Evolutionary conservation across 2,113 vertebrate species (phyloP), one percentile per base, ranked within the genome.

Genomic region (Ranitomeya imitator): DNA sequence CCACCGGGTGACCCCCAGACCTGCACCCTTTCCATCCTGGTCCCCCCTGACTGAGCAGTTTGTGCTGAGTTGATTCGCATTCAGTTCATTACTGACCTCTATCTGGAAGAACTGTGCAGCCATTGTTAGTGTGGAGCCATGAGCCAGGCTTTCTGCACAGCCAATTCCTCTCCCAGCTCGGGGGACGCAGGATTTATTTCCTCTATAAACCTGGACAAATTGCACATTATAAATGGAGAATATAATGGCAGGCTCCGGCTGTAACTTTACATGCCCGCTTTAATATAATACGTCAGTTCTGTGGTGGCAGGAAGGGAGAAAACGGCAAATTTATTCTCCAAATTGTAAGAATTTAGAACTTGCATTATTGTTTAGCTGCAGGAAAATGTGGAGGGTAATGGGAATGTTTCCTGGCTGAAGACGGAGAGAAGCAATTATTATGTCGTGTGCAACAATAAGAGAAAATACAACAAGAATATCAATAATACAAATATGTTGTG

Each of bases 1-100:
- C 23, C 21, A 37, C 77, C 14, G 52, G 52, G 52, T 55, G 52
- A 23, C 77, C 45, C 15, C 21, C 6, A 9, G 9, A 16, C 51
- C 14, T 52, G n/a, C 15, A 67, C 71, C 45, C 37, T 45, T 74
- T 51, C 31, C 37, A 18, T 51, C 78, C 78, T 3, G 1, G n/a
- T 13, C 2, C 78, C 79, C 26, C 21, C 74, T 67, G 76, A 79
- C 61, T 86, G 77, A 87, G 77, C 61, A 59, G 85, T 57, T 65
- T 76, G 71, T 67, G n/a, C 18, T n/a, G 81, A 57, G 19, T 78
- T 23, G 90, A 93, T 95, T 95, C 93, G 95, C 95, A 95, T 94
- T 91, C 90, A 94, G 95, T 94, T 93, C 94, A 95, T 95, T 96
- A 95, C 93, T 95, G 95, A 96, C 95, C 95, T 95, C 95, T 96